phyloP scores from a whole-genome alignment of 2,888 invertebrate species.

The Branchinecta sandiegonensis region DNA sequence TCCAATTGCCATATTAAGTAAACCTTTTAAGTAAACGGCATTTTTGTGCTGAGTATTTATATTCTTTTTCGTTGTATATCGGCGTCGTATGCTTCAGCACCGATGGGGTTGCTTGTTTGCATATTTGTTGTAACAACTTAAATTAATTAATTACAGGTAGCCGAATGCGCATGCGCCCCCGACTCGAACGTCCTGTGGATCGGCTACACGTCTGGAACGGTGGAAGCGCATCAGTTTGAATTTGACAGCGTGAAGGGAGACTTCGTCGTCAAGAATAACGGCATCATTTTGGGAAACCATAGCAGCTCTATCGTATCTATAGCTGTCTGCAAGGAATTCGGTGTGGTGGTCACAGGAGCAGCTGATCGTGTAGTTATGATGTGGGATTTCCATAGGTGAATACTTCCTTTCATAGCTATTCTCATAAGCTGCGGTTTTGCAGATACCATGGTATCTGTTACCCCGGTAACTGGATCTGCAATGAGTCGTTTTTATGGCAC shows the following conservation, averaged over 20 bases:
- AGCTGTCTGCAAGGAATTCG: not conserved
- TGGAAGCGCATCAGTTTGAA: not conserved
- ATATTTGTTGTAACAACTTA: no score
- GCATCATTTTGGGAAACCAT: slow-evolving; percentile 1
- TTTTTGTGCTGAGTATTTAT: no score
- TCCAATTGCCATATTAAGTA: no score
- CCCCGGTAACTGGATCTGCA: no score
- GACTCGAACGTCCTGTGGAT: not conserved
- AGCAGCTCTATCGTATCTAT: not conserved
- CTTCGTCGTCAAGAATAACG: not conserved
- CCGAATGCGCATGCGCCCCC: not conserved
- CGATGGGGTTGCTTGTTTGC: no score
- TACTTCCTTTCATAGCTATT: not conserved
- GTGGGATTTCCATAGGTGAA: not conserved
- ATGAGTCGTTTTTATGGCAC: no score
- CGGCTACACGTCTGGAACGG: not conserved
- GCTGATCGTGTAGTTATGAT: not conserved
- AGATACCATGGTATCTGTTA: no score
- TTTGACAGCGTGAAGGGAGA: not conserved
- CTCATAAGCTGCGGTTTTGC: no score
- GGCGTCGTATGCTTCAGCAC: no score
- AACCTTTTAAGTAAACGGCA: no score
- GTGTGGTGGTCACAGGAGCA: slow-evolving; percentile 6
- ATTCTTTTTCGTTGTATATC: no score
- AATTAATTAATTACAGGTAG: not conserved